Evolutionary conservation across 2,888 invertebrate species (phyloP), one percentile per base, ranked within the genome.

Genomic region (Nomada fabriciana): DNA sequence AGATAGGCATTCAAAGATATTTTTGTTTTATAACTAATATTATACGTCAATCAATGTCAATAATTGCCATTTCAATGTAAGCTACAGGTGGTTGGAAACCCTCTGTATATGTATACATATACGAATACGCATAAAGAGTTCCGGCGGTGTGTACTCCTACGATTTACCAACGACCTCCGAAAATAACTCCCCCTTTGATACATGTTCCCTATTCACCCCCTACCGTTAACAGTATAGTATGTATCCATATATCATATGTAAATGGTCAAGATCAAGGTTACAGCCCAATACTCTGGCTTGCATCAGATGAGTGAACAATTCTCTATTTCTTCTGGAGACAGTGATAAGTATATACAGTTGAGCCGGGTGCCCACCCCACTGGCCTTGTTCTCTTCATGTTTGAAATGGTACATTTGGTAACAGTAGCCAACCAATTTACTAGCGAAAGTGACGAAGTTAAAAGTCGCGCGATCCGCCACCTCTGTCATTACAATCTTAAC

Each of bases 401-500:
- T 42, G 59, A 42, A 77, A 52, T 52, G 57, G 25, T 55, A 29
- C 59, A 50, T 70, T 64, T n/a, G 15, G 2, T 47, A n/a, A 13
- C 18, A 71, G 18, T 20, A 74, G 15, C 42, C 20, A 65, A 53
- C 20, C 52, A 60, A 68, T 43, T 55, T 55, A 64, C 50, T 43
- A 64, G 36, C 55, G 57, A 79, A 73, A 69, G 79, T 55, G 52
- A 36, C 13, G 29, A 82, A 81, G 72, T 77, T 53, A 25, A 76
- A 76, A 71, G 53, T 65, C 65, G 18, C 36, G 18, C 47, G 71
- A 61, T 50, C 65, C 73, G 67, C 79, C 80, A 77, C 78, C 81
- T 82, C 50, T 64, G 71, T 75, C 80, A 77, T 29, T 59, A 15
- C 53, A 82, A 55, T 65, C 82, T 83, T 82, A 77, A 70, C 83